Base-by-base conservation (phyloP, 2,888 invertebrate genomes). In the Chaetoderma sp. region DNA sequence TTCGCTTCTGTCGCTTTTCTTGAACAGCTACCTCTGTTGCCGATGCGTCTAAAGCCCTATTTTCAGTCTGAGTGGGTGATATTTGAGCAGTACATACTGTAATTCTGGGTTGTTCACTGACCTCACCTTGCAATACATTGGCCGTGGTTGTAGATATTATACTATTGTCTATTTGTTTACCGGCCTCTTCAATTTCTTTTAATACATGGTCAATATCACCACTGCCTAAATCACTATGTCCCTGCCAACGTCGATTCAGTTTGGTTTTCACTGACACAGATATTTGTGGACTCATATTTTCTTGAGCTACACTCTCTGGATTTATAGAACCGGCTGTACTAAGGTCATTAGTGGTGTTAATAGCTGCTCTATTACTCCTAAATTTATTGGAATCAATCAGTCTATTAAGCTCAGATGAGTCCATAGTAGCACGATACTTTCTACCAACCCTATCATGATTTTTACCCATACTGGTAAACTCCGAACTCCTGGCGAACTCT, bases 191-290 rank as follows among this genome's bases (percentile, higher is more conserved):
- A 18, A 84, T 82, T 23, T 74, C 75, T 65, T 80, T 79, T 10
- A 84, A 74, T 18, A 82, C 75, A 47, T 78, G 70, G 55, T 84
- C 83, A 33, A 84, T 78, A 47, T 81, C 78, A 27, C 75, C 77
- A 65, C 70, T 72, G 32, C 73, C 74, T 27, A 77, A 60, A 63
- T 76, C 72, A 71, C 74, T 78, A 8, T 73, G 69, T n/a, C n/a
- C n/a, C n/a, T n/a, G n/a, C 76, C 76, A 78, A 25, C 73, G 63
- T 18, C 72, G 72, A 50, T 75, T 78, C 36, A 78, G 65, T 59
- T 76, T 71, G 36, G 73, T 69, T 39, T 77, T 68, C 18, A 77
- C 73, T 5, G 79, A 78, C 28, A 78, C 70, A 6, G 77, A 72
- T 2, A 77, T 76, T 8, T 68, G 62, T 42, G n/a, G n/a, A n/a